phyloP scores from a whole-genome alignment of 2,888 invertebrate species.

The Tinea semifulvella region DNA sequence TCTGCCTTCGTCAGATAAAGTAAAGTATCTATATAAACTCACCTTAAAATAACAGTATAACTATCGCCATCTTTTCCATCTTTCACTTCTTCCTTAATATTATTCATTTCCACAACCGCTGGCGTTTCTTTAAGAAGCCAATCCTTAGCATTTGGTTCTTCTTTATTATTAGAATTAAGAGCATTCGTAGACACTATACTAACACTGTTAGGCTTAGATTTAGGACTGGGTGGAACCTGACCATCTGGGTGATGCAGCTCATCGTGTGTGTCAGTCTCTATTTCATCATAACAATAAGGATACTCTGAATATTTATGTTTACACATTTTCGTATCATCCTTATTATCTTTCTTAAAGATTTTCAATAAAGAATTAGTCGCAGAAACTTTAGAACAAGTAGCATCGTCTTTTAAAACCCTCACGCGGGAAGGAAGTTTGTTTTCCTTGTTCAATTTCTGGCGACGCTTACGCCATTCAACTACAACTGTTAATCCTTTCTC shows the following conservation, averaged over 20 bases:
- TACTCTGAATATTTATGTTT: slow-evolving; percentile 91
- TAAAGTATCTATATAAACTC: slow-evolving; percentile 20
- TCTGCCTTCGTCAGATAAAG: too few relatives aligned
- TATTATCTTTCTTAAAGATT: slow-evolving; percentile 52
- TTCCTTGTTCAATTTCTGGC: slow-evolving; percentile 74
- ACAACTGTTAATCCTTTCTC: slow-evolving; percentile 84
- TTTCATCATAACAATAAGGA: slow-evolving; percentile 88
- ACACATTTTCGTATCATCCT: slow-evolving; percentile 69
- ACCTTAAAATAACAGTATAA: slow-evolving; percentile 80
- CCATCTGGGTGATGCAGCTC: slow-evolving; percentile 65
- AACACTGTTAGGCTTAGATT: slow-evolving; percentile 43
- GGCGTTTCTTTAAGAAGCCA: slow-evolving; percentile 47
- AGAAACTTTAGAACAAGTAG: slow-evolving; percentile 50
- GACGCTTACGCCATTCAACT: slow-evolving; percentile 81
- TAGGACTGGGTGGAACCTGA: slow-evolving; percentile 48
- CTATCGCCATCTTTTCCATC: slow-evolving; percentile 71
- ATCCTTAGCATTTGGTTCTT: slow-evolving; percentile 51
- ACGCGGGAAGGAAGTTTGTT: slow-evolving; percentile 72
- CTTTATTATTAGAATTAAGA: slow-evolving; percentile 42
- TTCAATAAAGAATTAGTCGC: slow-evolving; percentile 50
- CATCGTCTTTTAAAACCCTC: slow-evolving; percentile 76
- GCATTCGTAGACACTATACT: slow-evolving; percentile 60
- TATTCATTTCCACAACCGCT: slow-evolving; percentile 55
- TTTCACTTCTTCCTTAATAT: slow-evolving; percentile 58
- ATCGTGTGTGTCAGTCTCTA: slow-evolving; percentile 76